Evolutionary conservation across 2,113 vertebrate genomes (phyloP).

Genomic region (Macrotus californicus): DNA sequence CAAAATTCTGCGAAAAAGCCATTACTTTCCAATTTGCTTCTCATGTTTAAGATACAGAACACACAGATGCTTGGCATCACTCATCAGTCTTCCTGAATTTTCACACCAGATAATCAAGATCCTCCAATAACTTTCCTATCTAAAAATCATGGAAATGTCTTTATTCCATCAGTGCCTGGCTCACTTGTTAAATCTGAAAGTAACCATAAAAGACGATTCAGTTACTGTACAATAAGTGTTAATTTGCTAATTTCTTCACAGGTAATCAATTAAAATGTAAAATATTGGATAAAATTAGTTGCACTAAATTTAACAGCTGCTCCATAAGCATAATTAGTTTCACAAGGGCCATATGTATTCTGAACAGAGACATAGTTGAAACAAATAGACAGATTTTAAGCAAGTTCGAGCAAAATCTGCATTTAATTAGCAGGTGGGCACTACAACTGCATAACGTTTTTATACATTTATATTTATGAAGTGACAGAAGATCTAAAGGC

Average conservation of each 20-base stretch:
- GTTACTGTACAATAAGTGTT: constrained; percentile 93
- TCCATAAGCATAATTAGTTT: constrained; percentile 87
- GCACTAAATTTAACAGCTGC: constrained; percentile 88
- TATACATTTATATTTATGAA: constrained; percentile 99
- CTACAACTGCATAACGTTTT: constrained; percentile 91
- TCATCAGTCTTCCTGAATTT: constrained; percentile 77
- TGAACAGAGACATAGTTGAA: constrained; percentile 84
- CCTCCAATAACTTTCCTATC: constrained; percentile 71
- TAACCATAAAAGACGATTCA: constrained; percentile 83
- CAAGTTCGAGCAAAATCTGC: constrained; percentile 91
- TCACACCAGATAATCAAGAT: constrained; percentile 79
- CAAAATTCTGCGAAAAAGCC: constrained; percentile 83
- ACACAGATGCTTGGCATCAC: constrained; percentile 82
- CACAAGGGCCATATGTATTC: constrained; percentile 86
- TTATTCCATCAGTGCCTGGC: constrained; percentile 84
- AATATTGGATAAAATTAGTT: constrained; percentile 91
- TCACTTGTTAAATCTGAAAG: constrained; percentile 75
- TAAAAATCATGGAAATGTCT: constrained; percentile 70
- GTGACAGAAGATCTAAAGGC: constrained; percentile 98
- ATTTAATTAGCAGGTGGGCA: constrained; percentile 99
- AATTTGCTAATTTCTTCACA: constrained; percentile 98
- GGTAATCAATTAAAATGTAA: constrained; percentile 92
- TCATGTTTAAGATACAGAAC: constrained; percentile 81
- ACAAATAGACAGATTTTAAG: constrained; percentile 91
- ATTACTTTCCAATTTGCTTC: constrained; percentile 84